Evolutionary conservation across 30 jellyfish, hydroid and myxozoan species (phyloP), one percentile per base, ranked within the genome.

Genomic region (Catostylus mosaicus): DNA sequence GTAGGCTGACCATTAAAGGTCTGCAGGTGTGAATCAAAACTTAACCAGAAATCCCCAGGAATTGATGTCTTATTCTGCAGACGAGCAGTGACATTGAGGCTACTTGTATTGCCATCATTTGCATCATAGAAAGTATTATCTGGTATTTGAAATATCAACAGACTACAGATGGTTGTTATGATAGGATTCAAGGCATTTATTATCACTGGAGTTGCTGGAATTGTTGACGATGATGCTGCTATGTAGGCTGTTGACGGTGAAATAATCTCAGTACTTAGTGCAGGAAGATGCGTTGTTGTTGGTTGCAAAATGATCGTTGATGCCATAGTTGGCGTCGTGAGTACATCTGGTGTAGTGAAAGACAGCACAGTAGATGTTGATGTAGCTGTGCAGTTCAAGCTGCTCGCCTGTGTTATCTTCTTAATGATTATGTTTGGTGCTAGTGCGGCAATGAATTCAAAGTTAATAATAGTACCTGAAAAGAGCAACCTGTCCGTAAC

Each of bases 71-170:
- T 59, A 38, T 78, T 36, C 26, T 76, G 69, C 26, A 63, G 77
- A 10, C 73, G 35, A 11, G 89, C 65, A 0, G 73, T 45, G 32
- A 91, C 47, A 8, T 40, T 86, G 51, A 91, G 57, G 18, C 75
- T 35, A 38, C 92, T 66, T 16, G 96, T 91, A 32, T 40, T 35
- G 2, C 98, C 98, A 67, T 85, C 96, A 23, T 65, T 61, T 40
- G 72, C 90, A 75, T 91, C 98, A 45, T 27, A 33, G 57, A 91
- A 91, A 3, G 84, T 40, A 57, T 91, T 75, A 19, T 72, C 89
- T n/a, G 96, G 97, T 30, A 91, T 68, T 43, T 33, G 75, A 31
- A 47, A 84, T 3, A 78, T 7, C 52, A 84, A 67, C 20, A 84
- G 34, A 11, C 88, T 50, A 34, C 98, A 84, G 10, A 59, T 30